Conservation (phyloP, 1,140 invertebrate genomes). For the Micrasema longulum region DNA sequence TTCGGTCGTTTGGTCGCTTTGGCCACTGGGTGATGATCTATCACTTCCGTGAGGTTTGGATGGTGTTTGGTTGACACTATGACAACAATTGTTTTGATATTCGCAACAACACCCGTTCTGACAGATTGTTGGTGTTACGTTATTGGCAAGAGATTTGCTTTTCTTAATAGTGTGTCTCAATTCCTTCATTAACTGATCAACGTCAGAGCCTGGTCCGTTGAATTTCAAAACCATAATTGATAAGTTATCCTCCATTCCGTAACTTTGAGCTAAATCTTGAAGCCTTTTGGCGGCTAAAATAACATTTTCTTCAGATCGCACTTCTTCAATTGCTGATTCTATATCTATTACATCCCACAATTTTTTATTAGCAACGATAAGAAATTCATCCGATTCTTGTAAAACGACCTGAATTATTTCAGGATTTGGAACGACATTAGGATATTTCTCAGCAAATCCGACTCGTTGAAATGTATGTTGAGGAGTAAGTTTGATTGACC, state of each 20-base stretch:
- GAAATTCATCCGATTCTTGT: constrained; percentile 84
- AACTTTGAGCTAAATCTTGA: constrained; percentile 85
- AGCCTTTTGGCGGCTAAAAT: constrained; percentile 83
- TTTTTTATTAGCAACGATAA: constrained; percentile 83
- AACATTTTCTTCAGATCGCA: constrained; percentile 78
- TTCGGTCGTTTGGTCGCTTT: constrained; percentile 77
- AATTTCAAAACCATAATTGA: constrained; percentile 82
- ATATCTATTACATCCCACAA: constrained; percentile 82
- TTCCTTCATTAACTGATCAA: constrained; percentile 81
- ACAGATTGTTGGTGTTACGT: constrained; percentile 65
- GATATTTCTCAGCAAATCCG: constrained; percentile 74
- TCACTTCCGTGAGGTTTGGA: constrained; percentile 69
- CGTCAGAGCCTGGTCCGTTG: constrained; percentile 72
- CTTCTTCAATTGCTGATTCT: constrained; percentile 80
- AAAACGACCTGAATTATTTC: constrained; percentile 78
- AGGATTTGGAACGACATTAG: constrained; percentile 78
- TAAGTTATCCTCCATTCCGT: constrained; percentile 83
- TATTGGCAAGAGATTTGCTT: constrained; percentile 62
- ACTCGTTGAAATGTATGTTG: constrained; percentile 71
- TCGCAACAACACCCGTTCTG: constrained; percentile 75
- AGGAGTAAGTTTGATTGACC: constrained; percentile 70
- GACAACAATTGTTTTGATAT: constrained; percentile 71
- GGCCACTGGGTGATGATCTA: constrained; percentile 84
- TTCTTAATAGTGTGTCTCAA: constrained; percentile 77
- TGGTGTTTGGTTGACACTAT: constrained; percentile 64